Base-by-base conservation (phyloP, 2,113 vertebrate species). In the Notarius lentiginosus region DNA sequence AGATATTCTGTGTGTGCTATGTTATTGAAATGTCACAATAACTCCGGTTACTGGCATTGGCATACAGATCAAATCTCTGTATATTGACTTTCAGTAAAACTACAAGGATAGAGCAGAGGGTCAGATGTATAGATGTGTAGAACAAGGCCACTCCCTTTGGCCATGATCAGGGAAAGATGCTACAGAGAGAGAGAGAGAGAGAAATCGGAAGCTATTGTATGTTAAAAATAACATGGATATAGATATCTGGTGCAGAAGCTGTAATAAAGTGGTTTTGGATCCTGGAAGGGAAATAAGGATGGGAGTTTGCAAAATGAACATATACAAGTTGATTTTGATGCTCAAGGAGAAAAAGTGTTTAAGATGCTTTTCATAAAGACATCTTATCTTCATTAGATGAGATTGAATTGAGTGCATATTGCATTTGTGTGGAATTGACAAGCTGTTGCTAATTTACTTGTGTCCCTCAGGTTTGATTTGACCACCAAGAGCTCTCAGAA, bases 361-460 rank as follows among this genome's bases (percentile, higher is more conserved):
- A 81, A 12, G 27, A 88, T 56, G 15, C 56, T 79, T 65, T 82
- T 85, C 12, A 82, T 81, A 66, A 87, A 83, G 30, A 82, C 27
- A 11, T 66, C 66, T 83, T 84, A 56, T 89, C 65, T 87, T 79
- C 34, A 85, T 85, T 34, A 82, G 53, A 79, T 56, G 34, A 55
- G 27, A 87, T 87, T 22, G 24, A 53, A 72, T 87, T 76, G 84
- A 87, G 66, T 27, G 72, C 58, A 41, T 70, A 60, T 77, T 83
- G 61, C 72, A 72, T 87, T 87, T 85, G 53, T 2, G 11, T 17
- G 20, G 68, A 87, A 81, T 77, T 30, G 49, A 81, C 60, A 49
- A 63, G 12, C 68, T 53, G 68, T 72, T 72, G 58, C 61, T 79
- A 87, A 79, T 87, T 87, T 14, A 61, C 34, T 61, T 34, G 61